Evolutionary conservation across 2,888 invertebrate species (phyloP).

Genomic region (Caenorhabditis macrosperma): DNA sequence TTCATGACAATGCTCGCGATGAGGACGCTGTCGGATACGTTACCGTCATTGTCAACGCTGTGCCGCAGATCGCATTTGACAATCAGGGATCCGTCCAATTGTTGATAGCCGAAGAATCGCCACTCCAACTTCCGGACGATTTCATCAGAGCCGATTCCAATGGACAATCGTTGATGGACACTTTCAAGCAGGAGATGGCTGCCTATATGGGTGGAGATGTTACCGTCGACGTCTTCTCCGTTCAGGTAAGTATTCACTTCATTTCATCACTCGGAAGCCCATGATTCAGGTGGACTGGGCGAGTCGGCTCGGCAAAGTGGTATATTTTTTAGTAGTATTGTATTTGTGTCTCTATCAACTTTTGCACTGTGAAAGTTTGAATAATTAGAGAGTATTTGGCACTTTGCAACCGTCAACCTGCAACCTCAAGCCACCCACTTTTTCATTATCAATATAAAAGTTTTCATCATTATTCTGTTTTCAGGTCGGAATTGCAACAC

Average conservation of each 20-base stretch:
- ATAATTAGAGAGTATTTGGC: background rate
- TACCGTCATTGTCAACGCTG: constrained; percentile 92
- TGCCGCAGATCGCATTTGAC: constrained; percentile 85
- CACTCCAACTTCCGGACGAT: constrained; percentile 67
- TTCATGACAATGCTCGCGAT: constrained; percentile 87
- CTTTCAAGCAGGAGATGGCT: constrained; percentile 84
- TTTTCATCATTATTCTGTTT: constrained; percentile 81
- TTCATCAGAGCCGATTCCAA: constrained; percentile 68
- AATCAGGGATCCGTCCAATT: constrained; percentile 73
- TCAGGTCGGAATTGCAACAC: constrained; percentile 82
- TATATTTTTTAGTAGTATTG: constrained; percentile 9
- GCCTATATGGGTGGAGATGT: constrained; percentile 84
- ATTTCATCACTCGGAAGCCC: background rate
- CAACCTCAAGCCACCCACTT: background rate
- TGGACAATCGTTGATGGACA: constrained; percentile 65
- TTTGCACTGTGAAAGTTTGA: background rate
- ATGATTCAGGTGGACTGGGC: constrained; percentile 48
- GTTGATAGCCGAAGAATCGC: constrained; percentile 68
- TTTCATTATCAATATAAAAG: background rate
- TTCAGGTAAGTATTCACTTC: constrained; percentile 84
- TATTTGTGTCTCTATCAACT: background rate
- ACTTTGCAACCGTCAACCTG: background rate
- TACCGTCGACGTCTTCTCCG: constrained; percentile 96
- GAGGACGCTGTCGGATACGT: constrained; percentile 98
- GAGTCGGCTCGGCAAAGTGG: constrained; percentile 52